Conservation (phyloP, 2,888 invertebrate species). For the Teinopalpus imperialis region DNA sequence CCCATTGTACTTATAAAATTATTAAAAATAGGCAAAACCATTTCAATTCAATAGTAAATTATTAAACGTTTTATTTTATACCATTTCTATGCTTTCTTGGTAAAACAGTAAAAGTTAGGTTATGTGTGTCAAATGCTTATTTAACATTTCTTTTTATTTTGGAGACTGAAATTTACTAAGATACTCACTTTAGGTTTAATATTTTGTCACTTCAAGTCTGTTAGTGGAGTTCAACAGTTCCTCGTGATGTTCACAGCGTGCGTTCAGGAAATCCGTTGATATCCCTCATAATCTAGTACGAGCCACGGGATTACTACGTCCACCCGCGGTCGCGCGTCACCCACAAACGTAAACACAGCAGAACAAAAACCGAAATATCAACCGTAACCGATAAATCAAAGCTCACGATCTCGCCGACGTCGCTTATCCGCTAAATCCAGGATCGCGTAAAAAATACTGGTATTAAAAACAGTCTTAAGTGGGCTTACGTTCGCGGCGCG, state of each 20-base stretch:
- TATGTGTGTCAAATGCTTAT: constrained; percentile 1
- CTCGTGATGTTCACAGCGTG: constrained; percentile 56
- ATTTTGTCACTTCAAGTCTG: constrained; percentile 34
- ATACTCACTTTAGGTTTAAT: constrained; percentile 55
- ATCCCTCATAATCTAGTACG: constrained; percentile 78
- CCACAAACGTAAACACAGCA: constrained; percentile 78
- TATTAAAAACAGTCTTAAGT: constrained; percentile 88
- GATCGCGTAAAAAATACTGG: constrained; percentile 85
- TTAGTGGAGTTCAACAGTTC: constrained; percentile 44
- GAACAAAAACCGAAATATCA: constrained; percentile 68
- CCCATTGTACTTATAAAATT: no score
- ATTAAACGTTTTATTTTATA: no score
- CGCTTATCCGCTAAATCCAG: constrained; percentile 81
- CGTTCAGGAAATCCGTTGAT: constrained; percentile 69
- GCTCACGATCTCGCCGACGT: constrained; percentile 77
- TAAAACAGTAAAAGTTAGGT: constrained; percentile 9
- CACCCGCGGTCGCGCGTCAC: constrained; percentile 65
- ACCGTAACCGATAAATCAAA: constrained; percentile 81
- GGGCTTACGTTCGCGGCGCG: constrained; percentile 85
- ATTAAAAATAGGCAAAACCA: no score
- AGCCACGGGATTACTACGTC: constrained; percentile 74
- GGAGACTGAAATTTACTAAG: constrained; percentile 11
- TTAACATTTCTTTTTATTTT: no score
- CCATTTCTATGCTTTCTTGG: no score
- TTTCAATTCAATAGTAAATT: no score